Conservation (phyloP, 2,797 vertebrate genomes). For the Yasuhikotakia modesta region DNA sequence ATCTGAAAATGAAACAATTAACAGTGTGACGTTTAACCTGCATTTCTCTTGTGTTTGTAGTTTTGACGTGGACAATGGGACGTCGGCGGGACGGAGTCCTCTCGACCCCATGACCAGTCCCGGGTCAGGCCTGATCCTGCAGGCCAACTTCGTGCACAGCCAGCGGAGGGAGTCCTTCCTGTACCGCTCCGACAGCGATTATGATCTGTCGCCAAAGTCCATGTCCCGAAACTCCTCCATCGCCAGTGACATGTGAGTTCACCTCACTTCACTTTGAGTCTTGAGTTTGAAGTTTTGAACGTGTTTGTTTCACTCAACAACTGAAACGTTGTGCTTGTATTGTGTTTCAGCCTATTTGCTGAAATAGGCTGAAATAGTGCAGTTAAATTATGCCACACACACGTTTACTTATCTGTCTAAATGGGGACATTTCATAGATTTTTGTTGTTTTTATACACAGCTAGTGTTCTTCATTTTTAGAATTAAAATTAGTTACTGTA, state of each 20-base stretch:
- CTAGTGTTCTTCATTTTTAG: too few relatives aligned
- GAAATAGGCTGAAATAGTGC: too few relatives aligned
- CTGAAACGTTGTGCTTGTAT: neutral
- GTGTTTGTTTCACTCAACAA: too few relatives aligned
- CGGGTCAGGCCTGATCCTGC: conserved; percentile 87
- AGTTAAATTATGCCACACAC: neutral
- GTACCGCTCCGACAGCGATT: conserved; percentile 88
- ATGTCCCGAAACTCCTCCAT: conserved; percentile 91
- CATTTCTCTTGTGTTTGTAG: conserved; percentile 62
- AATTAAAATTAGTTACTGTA: too few relatives aligned
- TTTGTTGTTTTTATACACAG: too few relatives aligned
- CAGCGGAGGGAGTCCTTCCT: conserved; percentile 88
- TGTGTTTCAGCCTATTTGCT: neutral
- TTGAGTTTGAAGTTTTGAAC: too few relatives aligned
- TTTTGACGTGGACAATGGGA: conserved; percentile 90
- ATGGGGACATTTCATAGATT: too few relatives aligned
- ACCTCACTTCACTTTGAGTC: neutral
- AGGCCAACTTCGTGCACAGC: conserved; percentile 88
- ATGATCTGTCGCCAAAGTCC: conserved; percentile 89
- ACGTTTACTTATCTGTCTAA: too few relatives aligned
- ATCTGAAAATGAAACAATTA: too few relatives aligned
- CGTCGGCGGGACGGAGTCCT: conserved; percentile 84
- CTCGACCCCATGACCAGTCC: conserved; percentile 89
- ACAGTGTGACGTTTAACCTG: too few relatives aligned
- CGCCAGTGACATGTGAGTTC: conserved; percentile 88